Evolutionary conservation across 2,113 vertebrate species (phyloP).

Genomic region (Rhynchomys soricoides): DNA sequence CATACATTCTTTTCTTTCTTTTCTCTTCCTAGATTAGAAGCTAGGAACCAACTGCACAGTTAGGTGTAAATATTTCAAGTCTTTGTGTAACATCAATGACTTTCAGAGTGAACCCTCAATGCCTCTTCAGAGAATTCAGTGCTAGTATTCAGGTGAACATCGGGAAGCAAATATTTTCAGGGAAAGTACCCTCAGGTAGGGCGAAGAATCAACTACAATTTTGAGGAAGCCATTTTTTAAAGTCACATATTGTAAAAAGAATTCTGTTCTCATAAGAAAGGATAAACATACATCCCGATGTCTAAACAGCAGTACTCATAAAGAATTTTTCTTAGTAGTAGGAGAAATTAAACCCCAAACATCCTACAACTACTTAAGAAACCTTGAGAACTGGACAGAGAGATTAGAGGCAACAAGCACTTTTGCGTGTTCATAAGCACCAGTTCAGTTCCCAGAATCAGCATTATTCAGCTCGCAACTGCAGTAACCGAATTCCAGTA

Average conservation of each 20-base stretch:
- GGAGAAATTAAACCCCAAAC: no score
- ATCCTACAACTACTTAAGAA: no score
- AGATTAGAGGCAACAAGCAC: background rate
- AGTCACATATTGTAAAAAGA: background rate
- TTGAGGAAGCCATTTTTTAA: background rate
- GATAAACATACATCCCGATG: background rate
- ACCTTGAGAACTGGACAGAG: background rate
- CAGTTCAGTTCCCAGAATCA: background rate
- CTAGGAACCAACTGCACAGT: background rate
- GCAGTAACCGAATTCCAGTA: background rate
- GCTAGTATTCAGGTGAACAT: background rate
- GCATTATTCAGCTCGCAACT: background rate
- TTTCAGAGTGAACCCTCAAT: background rate
- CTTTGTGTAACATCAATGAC: background rate
- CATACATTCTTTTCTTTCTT: background rate
- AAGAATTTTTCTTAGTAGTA: background rate
- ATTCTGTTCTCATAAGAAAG: background rate
- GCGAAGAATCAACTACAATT: background rate
- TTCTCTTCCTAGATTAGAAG: background rate
- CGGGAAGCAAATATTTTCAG: background rate
- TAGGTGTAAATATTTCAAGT: background rate
- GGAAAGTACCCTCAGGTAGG: background rate
- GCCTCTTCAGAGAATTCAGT: background rate
- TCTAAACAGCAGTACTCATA: background rate
- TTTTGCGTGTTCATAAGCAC: background rate